phyloP scores from a whole-genome alignment of 2,113 vertebrate genomes.

The Carassius gibelio region DNA sequence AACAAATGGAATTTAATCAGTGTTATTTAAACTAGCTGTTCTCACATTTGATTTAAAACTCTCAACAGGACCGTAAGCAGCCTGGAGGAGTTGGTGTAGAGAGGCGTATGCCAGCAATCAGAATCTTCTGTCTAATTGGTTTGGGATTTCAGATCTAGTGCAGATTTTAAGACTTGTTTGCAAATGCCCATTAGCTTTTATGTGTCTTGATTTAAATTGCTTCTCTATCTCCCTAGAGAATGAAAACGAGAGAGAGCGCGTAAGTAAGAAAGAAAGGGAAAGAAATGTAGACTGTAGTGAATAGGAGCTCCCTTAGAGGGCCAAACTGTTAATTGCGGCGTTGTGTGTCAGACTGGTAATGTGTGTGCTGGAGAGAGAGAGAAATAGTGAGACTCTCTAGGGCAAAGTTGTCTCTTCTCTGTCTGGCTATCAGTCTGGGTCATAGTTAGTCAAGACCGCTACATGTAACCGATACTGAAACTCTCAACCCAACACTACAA shows the following conservation, averaged over 20 bases:
- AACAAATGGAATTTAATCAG: not conserved
- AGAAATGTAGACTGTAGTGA: conserved; percentile 41
- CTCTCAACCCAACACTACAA: not conserved
- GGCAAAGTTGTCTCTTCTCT: conserved; percentile 23
- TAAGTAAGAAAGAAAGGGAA: conserved; percentile 5
- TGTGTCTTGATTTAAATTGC: conserved; percentile 21
- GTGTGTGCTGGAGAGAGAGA: conserved; percentile 3
- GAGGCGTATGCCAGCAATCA: conserved; percentile 4
- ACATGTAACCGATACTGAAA: conserved; percentile 20
- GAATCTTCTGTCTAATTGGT: conserved; percentile 16
- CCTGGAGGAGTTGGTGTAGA: not conserved
- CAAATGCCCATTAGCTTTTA: conserved; percentile 36
- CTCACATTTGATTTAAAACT: not conserved
- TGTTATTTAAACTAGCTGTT: not conserved
- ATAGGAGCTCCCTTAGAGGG: conserved; percentile 49
- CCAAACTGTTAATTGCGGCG: conserved; percentile 52
- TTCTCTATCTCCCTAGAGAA: conserved; percentile 8
- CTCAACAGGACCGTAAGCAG: not conserved
- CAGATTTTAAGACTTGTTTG: conserved; percentile 38
- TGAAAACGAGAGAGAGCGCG: conserved; percentile 2
- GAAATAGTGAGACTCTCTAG: conserved; percentile 25
- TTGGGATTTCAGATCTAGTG: conserved; percentile 29
- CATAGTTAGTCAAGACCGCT: conserved; percentile 27
- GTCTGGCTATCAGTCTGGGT: conserved; percentile 40
- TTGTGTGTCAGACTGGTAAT: conserved; percentile 39